Conservation (phyloP, 2,113 vertebrate species). For the Laterallus jamaicensis region DNA sequence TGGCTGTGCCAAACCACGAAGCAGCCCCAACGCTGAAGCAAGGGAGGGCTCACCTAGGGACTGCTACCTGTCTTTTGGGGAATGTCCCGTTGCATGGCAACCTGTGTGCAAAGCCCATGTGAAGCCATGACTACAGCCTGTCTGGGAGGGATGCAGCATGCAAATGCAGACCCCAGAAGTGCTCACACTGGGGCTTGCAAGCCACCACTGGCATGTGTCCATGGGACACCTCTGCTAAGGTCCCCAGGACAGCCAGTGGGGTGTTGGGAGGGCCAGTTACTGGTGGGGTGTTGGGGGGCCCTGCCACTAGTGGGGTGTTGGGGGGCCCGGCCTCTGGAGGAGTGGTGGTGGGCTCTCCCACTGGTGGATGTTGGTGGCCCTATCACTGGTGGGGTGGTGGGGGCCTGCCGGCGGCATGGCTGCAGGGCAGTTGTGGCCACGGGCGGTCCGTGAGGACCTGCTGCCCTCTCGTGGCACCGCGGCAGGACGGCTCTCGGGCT, state of each 20-base stretch:
- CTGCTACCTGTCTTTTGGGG: fast-evolving
- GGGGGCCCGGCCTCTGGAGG: too few relatives aligned
- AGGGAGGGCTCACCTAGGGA: background rate
- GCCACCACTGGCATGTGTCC: fast-evolving
- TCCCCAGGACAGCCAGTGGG: background rate
- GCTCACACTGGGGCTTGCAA: too few relatives aligned
- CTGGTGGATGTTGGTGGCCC: too few relatives aligned
- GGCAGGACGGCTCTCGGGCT: conserved; percentile 19
- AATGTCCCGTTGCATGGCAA: fast-evolving
- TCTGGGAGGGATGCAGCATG: fast-evolving
- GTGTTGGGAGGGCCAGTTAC: too few relatives aligned
- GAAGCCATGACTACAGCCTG: too few relatives aligned
- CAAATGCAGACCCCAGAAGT: background rate
- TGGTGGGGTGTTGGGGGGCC: background rate
- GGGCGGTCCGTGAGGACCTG: conserved; percentile 41
- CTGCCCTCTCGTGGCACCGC: conserved; percentile 75
- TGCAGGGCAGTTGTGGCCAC: background rate
- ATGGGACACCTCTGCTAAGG: background rate
- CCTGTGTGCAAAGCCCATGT: fast-evolving
- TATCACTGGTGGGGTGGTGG: background rate
- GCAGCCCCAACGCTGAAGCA: background rate
- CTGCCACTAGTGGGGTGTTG: too few relatives aligned
- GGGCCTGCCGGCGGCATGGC: background rate
- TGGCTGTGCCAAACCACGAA: background rate
- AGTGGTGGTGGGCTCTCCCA: too few relatives aligned